phyloP scores from a whole-genome alignment of 2,113 vertebrate species.

The Phrynosoma blainvillii region DNA sequence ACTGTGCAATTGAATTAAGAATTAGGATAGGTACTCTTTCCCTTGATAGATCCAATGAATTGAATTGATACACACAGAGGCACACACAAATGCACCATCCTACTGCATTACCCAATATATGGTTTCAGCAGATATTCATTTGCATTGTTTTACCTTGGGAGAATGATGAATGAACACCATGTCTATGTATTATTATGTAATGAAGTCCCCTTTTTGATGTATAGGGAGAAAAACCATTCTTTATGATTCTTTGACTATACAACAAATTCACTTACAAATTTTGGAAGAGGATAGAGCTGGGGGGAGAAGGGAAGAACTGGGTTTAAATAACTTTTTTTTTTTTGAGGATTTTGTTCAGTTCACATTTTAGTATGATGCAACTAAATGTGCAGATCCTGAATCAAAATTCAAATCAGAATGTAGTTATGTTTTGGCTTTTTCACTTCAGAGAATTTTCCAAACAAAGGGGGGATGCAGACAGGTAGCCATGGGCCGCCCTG shows the following conservation, averaged over 20 bases:
- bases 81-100: too few species aligned
- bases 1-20: neutral
- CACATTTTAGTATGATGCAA: neutral
- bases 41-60: neutral
- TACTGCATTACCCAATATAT: neutral
- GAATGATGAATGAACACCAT: neutral
- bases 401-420: neutral
- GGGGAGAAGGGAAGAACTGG: neutral
- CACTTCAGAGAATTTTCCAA: neutral
- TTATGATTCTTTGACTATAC: too few species aligned
- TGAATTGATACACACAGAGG: neutral
- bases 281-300: neutral
- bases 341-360: neutral
- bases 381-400: neutral
- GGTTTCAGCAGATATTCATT: neutral
- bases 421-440: neutral
- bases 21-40: neutral
- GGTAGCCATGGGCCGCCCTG: too few species aligned
- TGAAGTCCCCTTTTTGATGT: neutral
- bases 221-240: neutral
- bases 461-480: too few species aligned
- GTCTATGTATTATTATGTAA: neutral
- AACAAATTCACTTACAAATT: neutral
- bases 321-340: neutral
- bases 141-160: neutral